Evolutionary conservation across 2,113 vertebrate genomes (phyloP), one percentile per base, ranked within the genome.

Genomic region (Elanus axillaris): DNA sequence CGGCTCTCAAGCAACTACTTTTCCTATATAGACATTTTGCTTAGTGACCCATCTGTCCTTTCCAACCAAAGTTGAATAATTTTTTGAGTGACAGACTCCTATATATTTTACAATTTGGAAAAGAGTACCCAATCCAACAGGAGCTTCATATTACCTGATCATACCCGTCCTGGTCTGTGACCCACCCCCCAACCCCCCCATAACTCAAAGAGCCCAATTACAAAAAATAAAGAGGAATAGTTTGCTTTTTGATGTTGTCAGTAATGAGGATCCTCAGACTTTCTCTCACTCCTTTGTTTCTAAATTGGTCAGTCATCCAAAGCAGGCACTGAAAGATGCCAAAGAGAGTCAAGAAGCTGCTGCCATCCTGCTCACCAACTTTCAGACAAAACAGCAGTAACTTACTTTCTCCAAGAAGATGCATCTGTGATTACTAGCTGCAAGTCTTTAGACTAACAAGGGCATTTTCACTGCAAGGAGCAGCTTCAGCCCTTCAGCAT

Each of bases 171-270:
- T 69, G 29, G 26, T 47, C 47, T 62, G 12, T 45, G 43, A 82
- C 6, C 42, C 42, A 12, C 42, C 12, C 42, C 42, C 42, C 42
- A 12, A 10, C 12, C 2, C 5, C 9, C 7, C 22, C 4, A 1
- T 27, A 53, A 22, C 36, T 86, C n/a, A 66, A 32, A 69, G 10
- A 62, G 6, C 22, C 32, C 34, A 23, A 5, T 7, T 17, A 13
- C 14, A 80, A 38, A 38, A 56, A 88, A 32, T 26, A 62, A 47
- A 64, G 66, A 50, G 11, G 32, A 77, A 47, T 7, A 81, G 23
- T 14, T 64, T 81, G 22, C 23, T 53, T 88, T 86, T 58, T 34
- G 29, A 19, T 53, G 32, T 22, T 38, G 55, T 48, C 38, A 48
- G 40, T 29, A 25, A 34, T 47, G 59, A 73, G 67, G 22, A 45